Percentiles rank a stretch among this genome's conserved stretches.
phyloP scores from a whole-genome alignment of 2,888 invertebrate species.

The Balanococcus diminutus region DNA sequence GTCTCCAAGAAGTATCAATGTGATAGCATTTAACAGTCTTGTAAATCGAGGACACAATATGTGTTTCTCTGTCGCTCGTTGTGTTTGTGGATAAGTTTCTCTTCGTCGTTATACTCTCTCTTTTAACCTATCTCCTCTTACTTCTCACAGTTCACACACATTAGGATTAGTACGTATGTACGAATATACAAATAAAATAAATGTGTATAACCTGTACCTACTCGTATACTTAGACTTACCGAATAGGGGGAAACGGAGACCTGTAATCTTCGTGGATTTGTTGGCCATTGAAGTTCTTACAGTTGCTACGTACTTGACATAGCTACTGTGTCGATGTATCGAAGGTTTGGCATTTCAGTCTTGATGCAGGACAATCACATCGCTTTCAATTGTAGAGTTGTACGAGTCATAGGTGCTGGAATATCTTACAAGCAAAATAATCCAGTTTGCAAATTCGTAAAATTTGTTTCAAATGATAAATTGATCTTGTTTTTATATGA shows the following conservation, averaged over 20 bases:
- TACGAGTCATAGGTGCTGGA: too few relatives aligned
- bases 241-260: neutral
- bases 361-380: too few relatives aligned
- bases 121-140: constrained; percentile 52
- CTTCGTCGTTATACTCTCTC: constrained; percentile 45
- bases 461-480: too few relatives aligned
- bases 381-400: too few relatives aligned
- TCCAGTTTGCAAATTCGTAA: too few relatives aligned
- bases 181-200: constrained; percentile 30
- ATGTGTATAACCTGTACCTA: constrained; percentile 25
- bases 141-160: constrained; percentile 26
- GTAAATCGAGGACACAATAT: constrained; percentile 53
- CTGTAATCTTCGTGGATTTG: neutral
- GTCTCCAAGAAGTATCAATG: constrained; percentile 54
- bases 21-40: constrained; percentile 54
- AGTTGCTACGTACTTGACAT: neutral
- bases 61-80: constrained; percentile 31
- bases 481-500: too few relatives aligned
- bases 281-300: neutral
- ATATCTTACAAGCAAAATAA: too few relatives aligned
- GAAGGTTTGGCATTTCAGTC: constrained; percentile 22
- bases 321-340: neutral
- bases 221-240: neutral
- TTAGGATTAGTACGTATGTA: constrained; percentile 22
- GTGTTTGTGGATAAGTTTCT: neutral